Base-by-base conservation (phyloP, 2,888 invertebrate genomes). In the Lycocerus yunnanus region DNA sequence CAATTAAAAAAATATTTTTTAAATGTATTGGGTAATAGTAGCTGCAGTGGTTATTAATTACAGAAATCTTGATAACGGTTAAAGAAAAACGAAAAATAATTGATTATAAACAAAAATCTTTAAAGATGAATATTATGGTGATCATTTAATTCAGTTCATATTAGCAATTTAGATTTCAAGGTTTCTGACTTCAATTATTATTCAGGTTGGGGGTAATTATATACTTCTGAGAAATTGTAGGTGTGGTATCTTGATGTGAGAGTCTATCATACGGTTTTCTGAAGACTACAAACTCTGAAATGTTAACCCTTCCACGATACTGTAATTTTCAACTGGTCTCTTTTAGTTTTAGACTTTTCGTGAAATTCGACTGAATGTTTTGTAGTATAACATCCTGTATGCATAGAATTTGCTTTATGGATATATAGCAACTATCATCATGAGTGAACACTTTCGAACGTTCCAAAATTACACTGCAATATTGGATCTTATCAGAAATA, bases 151-250 rank as follows among this genome's bases (percentile, higher is more conserved):
- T 58, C 71, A 16, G 59, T 15, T 24, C 27, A 65, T 67, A 75
- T 75, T 75, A 72, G 75, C 72, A 75, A 75, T 75, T 72, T 72
- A 75, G 67, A 75, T 75, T 75, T 61, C 75, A 75, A 75, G 75
- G 75, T 72, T 72, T 66, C 67, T 61, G 43, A 68, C 67, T 66
- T 69, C 71, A 69, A 72, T 72, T 75, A 69, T 72, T 75, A 75
- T 72, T 69, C 75, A 72, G 66, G 75, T 72, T 75, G 60, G 66
- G 43, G 66, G 58, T 75, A 75, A 75, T 75, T 69, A 75, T 75
- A 72, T 72, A 66, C 72, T 72, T 75, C 75, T 71, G 59, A 68
- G 71, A 71, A 74, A 21, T 43, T 65, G 74, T 71, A 71, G 74
- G 74, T 73, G 73, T 66, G 73, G 69, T 43, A 66, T 65, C 68